Evolutionary conservation across 2,113 vertebrate genomes (phyloP).

Genomic region (Dissostichus mawsoni): DNA sequence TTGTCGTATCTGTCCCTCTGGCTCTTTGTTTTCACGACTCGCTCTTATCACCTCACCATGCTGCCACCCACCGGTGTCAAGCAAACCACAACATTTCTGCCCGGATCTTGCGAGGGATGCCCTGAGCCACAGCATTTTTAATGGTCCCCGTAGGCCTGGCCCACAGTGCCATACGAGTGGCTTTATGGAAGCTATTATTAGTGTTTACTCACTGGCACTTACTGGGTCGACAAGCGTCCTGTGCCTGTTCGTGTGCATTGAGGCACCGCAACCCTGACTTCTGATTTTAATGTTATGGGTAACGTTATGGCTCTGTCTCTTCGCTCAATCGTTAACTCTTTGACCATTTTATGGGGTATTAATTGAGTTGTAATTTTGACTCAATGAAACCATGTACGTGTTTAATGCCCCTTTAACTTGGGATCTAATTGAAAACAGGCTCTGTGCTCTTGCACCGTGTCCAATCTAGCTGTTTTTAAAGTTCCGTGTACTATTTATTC

Average conservation of each 20-base stretch:
- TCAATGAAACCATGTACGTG: constrained; percentile 79
- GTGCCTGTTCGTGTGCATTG: constrained; percentile 66
- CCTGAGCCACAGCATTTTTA: constrained; percentile 70
- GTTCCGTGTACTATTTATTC: constrained; percentile 13
- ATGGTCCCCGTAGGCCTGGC: constrained; percentile 73
- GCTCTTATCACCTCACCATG: constrained; percentile 65
- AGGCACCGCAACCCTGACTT: constrained; percentile 71
- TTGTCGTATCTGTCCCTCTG: constrained; percentile 61
- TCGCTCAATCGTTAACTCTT: constrained; percentile 81
- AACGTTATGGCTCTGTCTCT: constrained; percentile 78
- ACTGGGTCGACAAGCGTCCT: constrained; percentile 68
- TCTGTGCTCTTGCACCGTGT: constrained; percentile 34
- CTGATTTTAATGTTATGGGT: constrained; percentile 79
- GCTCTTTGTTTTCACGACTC: constrained; percentile 67
- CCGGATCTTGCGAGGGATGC: constrained; percentile 63
- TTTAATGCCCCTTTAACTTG: constrained; percentile 79
- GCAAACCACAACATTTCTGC: constrained; percentile 57
- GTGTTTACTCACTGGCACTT: constrained; percentile 82
- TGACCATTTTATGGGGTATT: constrained; percentile 84
- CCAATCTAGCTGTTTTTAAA: constrained; percentile 31
- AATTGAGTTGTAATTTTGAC: constrained; percentile 85
- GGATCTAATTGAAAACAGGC: constrained; percentile 82
- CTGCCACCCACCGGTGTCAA: constrained; percentile 65
- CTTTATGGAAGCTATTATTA: constrained; percentile 83
- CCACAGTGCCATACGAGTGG: constrained; percentile 72